These are phyloP conservation scores for Silvanus unidentatus DNA, from an alignment of 2,888 invertebrate genomes.

Conservation along the genomic window DNA sequence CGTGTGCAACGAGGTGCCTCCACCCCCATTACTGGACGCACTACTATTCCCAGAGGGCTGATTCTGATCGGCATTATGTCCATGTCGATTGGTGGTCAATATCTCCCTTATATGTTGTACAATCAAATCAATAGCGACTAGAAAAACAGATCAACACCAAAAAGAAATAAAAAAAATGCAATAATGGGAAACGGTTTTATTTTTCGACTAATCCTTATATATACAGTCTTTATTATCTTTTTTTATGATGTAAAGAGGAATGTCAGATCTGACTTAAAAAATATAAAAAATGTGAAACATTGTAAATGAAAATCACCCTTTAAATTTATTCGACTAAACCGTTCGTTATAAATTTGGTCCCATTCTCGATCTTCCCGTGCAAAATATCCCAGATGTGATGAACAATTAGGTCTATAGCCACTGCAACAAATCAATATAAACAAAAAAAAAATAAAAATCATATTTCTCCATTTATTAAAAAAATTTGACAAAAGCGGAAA, in stretches of 20 bases:
- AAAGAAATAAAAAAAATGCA: neutral
- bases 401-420: constrained; percentile 98
- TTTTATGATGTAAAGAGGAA: no score
- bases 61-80: constrained; percentile 29
- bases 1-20: neutral
- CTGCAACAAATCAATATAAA: constrained; percentile 63
- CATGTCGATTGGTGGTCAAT: constrained; percentile 54
- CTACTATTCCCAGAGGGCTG: neutral
- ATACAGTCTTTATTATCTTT: no score
- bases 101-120: constrained; percentile 95
- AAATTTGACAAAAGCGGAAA: no score
- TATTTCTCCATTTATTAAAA: no score
- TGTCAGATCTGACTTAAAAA: neutral
- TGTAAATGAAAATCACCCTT: no score
- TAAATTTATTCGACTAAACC: no score
- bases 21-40: constrained; percentile 7
- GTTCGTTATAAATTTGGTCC: constrained; percentile 21
- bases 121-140: constrained; percentile 96
- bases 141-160: constrained; percentile 41
- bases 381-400: constrained; percentile 98
- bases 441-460: constrained; percentile 1
- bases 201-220: no score
- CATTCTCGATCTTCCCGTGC: constrained; percentile 50
- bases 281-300: no score
- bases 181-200: neutral